Conservation (phyloP, 2,888 invertebrate genomes). For the Sinohyriopsis cumingii region DNA sequence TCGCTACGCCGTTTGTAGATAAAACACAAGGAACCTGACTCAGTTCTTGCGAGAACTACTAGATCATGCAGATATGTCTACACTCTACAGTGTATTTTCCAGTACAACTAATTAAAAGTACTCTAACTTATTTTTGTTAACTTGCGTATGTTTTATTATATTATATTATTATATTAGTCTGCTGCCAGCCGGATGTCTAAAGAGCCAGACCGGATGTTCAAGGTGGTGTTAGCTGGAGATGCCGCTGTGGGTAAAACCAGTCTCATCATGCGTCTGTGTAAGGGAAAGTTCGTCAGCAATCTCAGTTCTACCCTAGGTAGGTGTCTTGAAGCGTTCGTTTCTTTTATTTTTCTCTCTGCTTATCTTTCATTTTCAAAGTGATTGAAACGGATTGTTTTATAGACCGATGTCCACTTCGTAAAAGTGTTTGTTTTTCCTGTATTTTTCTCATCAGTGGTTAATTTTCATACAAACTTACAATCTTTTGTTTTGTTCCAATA, state of each 20-base stretch:
- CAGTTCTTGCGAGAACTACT: too few relatives aligned
- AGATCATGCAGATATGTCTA: too few relatives aligned
- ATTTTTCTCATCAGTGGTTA: background rate
- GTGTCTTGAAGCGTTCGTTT: conserved; percentile 8
- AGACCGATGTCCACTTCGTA: background rate
- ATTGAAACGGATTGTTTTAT: background rate
- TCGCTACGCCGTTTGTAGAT: background rate
- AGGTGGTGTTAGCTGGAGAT: conserved; percentile 78
- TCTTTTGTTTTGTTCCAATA: too few relatives aligned
- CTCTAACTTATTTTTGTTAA: too few relatives aligned
- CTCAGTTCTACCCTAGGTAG: conserved; percentile 77
- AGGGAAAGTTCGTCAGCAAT: conserved; percentile 75
- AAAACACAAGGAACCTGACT: conserved; percentile 1
- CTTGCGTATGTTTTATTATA: too few relatives aligned
- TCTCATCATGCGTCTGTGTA: conserved; percentile 77
- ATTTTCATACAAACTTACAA: too few relatives aligned
- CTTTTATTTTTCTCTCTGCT: background rate
- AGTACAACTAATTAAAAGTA: too few relatives aligned
- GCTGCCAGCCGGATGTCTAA: conserved; percentile 22
- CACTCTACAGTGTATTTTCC: too few relatives aligned
- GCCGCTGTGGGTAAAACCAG: conserved; percentile 79
- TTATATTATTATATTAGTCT: conserved; percentile 7
- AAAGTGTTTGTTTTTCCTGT: background rate
- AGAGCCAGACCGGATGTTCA: conserved; percentile 76
- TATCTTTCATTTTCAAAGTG: background rate